Evolutionary conservation across 2,797 vertebrate species (phyloP).

Genomic region (Lepus townsendii): DNA sequence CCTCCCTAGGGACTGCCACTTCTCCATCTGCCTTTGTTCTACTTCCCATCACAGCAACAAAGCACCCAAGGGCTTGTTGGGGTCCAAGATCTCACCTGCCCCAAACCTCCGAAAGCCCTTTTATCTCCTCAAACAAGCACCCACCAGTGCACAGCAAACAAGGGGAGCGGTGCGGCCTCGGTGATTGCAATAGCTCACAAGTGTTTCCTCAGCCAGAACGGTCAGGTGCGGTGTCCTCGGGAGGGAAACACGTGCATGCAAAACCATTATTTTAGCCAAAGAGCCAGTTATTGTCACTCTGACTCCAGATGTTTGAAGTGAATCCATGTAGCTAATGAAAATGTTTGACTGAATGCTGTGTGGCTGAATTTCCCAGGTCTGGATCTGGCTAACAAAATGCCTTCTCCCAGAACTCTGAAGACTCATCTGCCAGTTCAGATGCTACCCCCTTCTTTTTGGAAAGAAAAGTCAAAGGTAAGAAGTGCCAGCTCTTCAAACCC

Average conservation of each 20-base stretch:
- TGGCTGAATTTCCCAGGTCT: constrained; percentile 81
- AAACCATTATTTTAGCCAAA: neutral
- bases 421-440: constrained; percentile 81
- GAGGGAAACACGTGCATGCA: neutral
- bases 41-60: neutral
- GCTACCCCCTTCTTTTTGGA: constrained; percentile 83
- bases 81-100: neutral
- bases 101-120: neutral
- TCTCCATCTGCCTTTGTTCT: neutral
- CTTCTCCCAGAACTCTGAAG: constrained; percentile 81
- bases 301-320: neutral
- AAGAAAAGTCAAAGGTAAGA: constrained; percentile 80
- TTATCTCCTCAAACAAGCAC: neutral
- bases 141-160: neutral
- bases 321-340: neutral
- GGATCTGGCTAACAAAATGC: constrained; percentile 84
- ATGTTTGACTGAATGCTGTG: neutral
- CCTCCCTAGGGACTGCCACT: neutral
- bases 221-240: neutral
- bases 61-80: neutral
- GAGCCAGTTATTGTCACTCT: neutral
- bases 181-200: neutral
- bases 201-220: neutral
- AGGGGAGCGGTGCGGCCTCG: neutral
- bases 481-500: neutral